Evolutionary conservation across 2,113 vertebrate species (phyloP).

Genomic region (Varanus salvator): DNA sequence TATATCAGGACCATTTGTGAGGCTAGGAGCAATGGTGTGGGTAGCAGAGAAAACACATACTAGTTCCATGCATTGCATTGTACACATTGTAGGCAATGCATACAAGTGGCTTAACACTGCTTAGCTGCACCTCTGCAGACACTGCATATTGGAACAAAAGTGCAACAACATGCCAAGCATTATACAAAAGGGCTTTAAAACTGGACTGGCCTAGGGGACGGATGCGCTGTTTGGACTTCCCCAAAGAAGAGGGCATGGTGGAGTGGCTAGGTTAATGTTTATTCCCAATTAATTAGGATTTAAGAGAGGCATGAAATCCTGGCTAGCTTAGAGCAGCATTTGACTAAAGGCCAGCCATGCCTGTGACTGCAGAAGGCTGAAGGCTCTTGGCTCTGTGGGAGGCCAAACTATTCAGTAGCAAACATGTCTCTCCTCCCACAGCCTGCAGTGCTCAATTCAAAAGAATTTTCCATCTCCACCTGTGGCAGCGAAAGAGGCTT

Average conservation of each 20-base stretch:
- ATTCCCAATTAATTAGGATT: conserved; percentile 71
- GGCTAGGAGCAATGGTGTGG: too few relatives aligned
- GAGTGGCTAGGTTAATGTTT: conserved; percentile 72
- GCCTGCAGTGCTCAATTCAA: conserved; percentile 57
- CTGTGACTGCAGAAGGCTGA: conserved; percentile 64
- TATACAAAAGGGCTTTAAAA: conserved; percentile 45
- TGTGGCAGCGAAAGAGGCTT: conserved; percentile 63
- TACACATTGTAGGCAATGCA: too few relatives aligned
- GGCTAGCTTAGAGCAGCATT: conserved; percentile 63
- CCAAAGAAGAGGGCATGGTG: conserved; percentile 29
- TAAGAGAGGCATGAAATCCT: conserved; percentile 72
- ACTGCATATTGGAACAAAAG: conserved; percentile 41
- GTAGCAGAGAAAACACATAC: too few relatives aligned
- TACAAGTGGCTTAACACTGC: too few relatives aligned
- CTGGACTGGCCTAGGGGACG: conserved; percentile 46
- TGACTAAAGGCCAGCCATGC: conserved; percentile 63
- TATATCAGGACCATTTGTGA: too few relatives aligned
- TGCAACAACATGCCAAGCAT: conserved; percentile 32
- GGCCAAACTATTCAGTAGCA: conserved; percentile 23
- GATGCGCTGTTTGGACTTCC: conserved; percentile 43
- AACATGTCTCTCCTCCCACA: conserved; percentile 64
- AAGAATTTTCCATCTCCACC: conserved; percentile 70
- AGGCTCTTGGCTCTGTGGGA: conserved; percentile 60
- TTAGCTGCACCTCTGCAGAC: conserved; percentile 7
- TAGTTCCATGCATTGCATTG: too few relatives aligned